Conservation (phyloP, 2,113 vertebrate species). For the Varanus salvator region DNA sequence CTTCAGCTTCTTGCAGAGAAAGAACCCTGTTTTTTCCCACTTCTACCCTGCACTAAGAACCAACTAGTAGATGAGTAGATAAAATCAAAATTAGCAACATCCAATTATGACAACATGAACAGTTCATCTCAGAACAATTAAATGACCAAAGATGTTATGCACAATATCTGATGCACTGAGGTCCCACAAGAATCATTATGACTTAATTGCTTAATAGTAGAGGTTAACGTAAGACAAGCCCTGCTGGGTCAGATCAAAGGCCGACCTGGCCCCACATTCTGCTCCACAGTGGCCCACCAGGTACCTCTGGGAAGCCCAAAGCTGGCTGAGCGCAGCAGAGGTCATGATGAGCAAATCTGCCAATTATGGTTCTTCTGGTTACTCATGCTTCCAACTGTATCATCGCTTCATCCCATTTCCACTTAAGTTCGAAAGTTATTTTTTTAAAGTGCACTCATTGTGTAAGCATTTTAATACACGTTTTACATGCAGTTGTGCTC, state of each 20-base stretch:
- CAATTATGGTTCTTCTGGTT: too few species aligned
- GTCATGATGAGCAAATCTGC: too few species aligned
- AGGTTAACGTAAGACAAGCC: neutral
- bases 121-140: neutral
- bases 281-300: neutral
- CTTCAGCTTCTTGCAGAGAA: constrained; percentile 50
- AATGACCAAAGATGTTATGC: neutral
- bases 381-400: too few species aligned
- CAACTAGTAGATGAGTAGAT: neutral
- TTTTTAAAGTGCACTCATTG: too few species aligned
- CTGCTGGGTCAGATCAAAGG: neutral
- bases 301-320: neutral
- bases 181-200: neutral
- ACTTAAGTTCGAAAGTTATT: too few species aligned
- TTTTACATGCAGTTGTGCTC: too few species aligned
- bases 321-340: too few species aligned
- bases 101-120: neutral
- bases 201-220: neutral
- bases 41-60: neutral
- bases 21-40: constrained; percentile 29
- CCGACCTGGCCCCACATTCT: neutral
- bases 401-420: too few species aligned
- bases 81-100: neutral
- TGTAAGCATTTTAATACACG: too few species aligned
- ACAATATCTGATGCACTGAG: neutral